phyloP scores from a whole-genome alignment of 2,888 invertebrate genomes.

The Dichetophora obliterata region DNA sequence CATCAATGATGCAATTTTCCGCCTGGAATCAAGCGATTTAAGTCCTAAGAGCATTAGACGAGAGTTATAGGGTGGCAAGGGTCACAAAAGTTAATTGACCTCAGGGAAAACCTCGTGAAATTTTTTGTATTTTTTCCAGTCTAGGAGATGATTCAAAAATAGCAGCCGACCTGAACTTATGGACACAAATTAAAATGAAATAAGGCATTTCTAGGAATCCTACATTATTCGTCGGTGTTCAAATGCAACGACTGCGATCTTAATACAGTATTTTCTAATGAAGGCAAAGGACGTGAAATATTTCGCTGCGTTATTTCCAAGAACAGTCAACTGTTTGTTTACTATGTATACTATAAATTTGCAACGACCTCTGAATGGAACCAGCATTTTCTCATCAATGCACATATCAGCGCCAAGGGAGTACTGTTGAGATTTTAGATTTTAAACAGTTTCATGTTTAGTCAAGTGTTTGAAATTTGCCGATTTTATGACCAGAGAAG shows the following conservation, averaged over 20 bases:
- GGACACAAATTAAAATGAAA: slow-evolving; percentile 41
- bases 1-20: no score
- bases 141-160: slow-evolving; percentile 40
- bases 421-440: background rate
- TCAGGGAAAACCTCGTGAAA: no score
- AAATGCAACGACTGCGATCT: no score
- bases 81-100: no score
- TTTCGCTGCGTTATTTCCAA: slow-evolving; percentile 23
- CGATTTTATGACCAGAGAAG: no score
- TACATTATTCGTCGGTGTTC: slow-evolving; percentile 1
- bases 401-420: slow-evolving; percentile 23
- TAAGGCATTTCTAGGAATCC: slow-evolving; percentile 41
- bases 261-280: background rate
- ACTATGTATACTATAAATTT: slow-evolving; percentile 45
- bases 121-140: no score
- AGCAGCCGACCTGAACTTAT: slow-evolving; percentile 38
- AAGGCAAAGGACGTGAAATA: background rate
- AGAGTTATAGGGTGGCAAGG: no score
- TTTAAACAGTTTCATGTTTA: background rate
- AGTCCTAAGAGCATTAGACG: no score
- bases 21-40: no score
- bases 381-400: slow-evolving; percentile 47
- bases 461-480: background rate
- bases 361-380: slow-evolving; percentile 46
- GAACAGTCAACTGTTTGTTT: no score